Base-by-base conservation (phyloP, 2,797 vertebrate genomes). In the Pogonophryne albipinna region DNA sequence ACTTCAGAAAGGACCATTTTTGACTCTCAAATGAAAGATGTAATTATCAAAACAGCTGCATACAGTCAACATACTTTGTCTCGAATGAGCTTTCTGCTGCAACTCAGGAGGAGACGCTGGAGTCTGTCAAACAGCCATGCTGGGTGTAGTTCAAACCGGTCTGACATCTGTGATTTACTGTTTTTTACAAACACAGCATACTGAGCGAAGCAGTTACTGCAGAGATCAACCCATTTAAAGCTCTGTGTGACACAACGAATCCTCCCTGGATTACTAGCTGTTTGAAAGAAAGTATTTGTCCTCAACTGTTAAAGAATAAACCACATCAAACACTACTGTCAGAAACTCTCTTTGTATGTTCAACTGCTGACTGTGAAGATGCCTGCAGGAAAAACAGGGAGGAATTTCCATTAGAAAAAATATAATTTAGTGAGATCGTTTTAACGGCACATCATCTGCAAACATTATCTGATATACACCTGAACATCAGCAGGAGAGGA, bases 1-100 rank as follows among this genome's bases (percentile, higher is more conserved):
- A 55, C 46, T 38, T 69, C 20, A 59, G 50, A 55, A 46, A 57
- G 46, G 42, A 56, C 44, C 10, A 71, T 80, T 84, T 84, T 68
- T 59, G 63, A 20, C 3, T 1, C 52, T 66, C 19, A 71, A 82
- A 79, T 85, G 71, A 66, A 46, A 77, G 34, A 67, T 61, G 70
- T 46, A 74, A 85, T 89, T 84, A 89, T 85, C 66, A 69, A 82
- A 87, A 84, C 80, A 76, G 75, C 77, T 72, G 68, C 61, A 13
- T 20, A 50, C 73, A 80, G 84, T 77, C 82, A 27, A 69, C 86
- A 74, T 72, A 67, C 49, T 64, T 73, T 80, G 47, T 16, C 19
- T 64, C 60, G 82, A 84, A 90, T 87, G 83, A 86, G 79, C 55
- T 10, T 50, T 69, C 64, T 45, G 73, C 65, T 63, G 45, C 12